Conservation (phyloP, 2,113 vertebrate species). For the Oreochromis niloticus region DNA sequence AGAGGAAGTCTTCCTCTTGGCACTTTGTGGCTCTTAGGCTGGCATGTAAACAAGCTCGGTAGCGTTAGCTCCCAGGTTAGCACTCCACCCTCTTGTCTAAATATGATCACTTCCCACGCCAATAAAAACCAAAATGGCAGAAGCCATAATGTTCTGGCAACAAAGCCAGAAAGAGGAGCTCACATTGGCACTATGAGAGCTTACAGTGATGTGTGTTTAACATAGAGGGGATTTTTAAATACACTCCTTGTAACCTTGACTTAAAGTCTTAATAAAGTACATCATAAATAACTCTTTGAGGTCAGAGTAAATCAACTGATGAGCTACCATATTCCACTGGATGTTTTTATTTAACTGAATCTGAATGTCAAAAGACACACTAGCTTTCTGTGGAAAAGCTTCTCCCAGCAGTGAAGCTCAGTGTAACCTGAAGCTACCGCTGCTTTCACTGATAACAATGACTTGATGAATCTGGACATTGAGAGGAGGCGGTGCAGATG, state of each 20-base stretch:
- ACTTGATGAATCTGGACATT: conserved; percentile 1
- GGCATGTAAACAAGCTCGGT: not conserved
- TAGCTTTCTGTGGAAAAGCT: not conserved
- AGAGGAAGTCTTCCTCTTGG: not conserved
- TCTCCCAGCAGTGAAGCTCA: not conserved
- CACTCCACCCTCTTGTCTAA: not conserved
- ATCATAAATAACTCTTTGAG: not conserved
- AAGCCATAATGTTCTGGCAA: not conserved
- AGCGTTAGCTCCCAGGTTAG: fast-evolving
- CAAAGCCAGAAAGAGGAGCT: not conserved
- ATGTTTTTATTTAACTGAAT: not conserved
- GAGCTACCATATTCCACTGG: not conserved
- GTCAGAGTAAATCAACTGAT: not conserved
- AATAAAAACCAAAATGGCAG: not conserved
- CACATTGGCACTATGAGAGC: not conserved
- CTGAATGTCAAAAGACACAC: not conserved
- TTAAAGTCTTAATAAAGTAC: not conserved
- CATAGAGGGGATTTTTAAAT: not conserved
- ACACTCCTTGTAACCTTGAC: not conserved
- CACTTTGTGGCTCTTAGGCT: not conserved
- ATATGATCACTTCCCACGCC: fast-evolving
- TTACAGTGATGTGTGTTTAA: not conserved
- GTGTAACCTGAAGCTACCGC: not conserved
- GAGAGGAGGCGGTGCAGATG: not conserved
- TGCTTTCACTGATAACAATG: conserved; percentile 2